Conservation (phyloP, 2,797 vertebrate genomes). For the Takifugu rubripes region DNA sequence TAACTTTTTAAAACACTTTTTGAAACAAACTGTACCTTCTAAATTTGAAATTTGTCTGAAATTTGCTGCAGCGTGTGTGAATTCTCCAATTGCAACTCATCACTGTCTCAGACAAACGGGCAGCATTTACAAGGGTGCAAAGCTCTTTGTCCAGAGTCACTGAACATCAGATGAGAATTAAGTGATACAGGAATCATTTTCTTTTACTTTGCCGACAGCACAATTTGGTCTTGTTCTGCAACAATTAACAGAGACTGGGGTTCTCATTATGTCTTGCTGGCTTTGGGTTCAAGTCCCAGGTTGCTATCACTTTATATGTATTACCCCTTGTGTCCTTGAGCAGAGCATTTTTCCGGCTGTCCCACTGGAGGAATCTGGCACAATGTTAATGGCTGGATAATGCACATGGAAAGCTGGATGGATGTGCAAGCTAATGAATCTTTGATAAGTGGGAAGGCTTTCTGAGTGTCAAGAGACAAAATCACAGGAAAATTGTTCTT, state of each 20-base stretch:
- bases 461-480: conserved; percentile 50
- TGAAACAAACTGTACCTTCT: neutral
- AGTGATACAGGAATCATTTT: conserved; percentile 31
- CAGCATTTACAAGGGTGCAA: neutral
- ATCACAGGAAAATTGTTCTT: conserved; percentile 47
- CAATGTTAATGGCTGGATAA: conserved; percentile 59
- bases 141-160: neutral
- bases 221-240: conserved; percentile 42
- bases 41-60: conserved; percentile 13
- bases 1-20: neutral
- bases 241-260: conserved; percentile 45
- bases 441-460: conserved; percentile 69
- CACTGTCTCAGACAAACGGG: conserved; percentile 32
- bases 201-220: conserved; percentile 29
- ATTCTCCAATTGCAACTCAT: conserved; percentile 27
- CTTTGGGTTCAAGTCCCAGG: conserved; percentile 65
- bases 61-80: conserved; percentile 26
- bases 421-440: conserved; percentile 70
- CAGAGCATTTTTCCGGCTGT: conserved; percentile 59
- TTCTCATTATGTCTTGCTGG: conserved; percentile 58
- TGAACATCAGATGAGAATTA: conserved; percentile 22
- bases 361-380: conserved; percentile 47
- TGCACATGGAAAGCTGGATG: conserved; percentile 61
- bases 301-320: conserved; percentile 61
- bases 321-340: conserved; percentile 70